Base-by-base conservation (phyloP, 35 echinoderm and acorn worm genomes). In the Apostichopus parvimensis region DNA sequence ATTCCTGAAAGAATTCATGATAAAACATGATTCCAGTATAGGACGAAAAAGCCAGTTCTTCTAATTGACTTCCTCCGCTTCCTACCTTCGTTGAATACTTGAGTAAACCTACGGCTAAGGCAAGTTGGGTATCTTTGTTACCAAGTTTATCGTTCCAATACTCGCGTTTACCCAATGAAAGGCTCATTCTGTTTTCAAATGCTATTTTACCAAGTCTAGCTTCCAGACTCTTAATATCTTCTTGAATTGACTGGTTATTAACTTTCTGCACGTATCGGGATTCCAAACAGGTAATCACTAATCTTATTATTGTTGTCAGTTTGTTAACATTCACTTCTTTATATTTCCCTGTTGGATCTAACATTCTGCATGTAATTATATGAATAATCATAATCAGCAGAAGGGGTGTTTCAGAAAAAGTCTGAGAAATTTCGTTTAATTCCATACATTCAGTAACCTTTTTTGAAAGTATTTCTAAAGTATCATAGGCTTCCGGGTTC, bases 381-480 rank as follows among this genome's bases (percentile, higher is more conserved):
- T 88, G 86, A 11, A 88, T 73, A 18, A 72, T 88, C 86, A 88
- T 88, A 15, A 88, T 88, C 52, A 71, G 52, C 17, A 88, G 86
- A 68, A 88, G 61, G 0, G 86, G 86, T 17, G 86, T 88, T n/a
- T 22, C 52, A 8, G 57, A 52, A 54, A 88, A 88, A 8, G 53
- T 62, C 0, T 60, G 9, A 54, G 60, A 14, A 8, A 88, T 72
- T 21, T 88, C 86, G 64, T 88, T 88, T 7, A 52, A 20, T 8
- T 24, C 22, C 23, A 88, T 57, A 52, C 20, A 72, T 9, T 53
- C 2, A 21, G 5, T 84, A 15, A 84, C 81, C 5, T 84, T 57
- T 1, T 4, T 5, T 58, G 18, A 5, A 21, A 84, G 6, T 22
- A 22, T 10, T 15, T 58, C 18, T 58, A 84, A 8, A 1, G 4